A percentile compares a stretch with the other conserved stretches of the same genome.
phyloP scores from a whole-genome alignment of 2,888 invertebrate species.

The Cephus runcator region DNA sequence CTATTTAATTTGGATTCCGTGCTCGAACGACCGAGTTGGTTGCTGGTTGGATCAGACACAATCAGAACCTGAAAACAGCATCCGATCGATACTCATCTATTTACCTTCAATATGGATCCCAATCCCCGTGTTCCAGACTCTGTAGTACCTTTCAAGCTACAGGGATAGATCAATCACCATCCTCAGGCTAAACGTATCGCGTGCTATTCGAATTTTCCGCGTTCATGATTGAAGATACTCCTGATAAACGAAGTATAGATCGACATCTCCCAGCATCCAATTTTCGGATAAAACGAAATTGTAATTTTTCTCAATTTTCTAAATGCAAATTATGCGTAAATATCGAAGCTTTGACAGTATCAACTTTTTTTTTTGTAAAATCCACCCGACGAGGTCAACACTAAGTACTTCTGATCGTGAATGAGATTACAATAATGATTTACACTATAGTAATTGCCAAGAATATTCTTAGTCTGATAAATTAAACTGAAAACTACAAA shows the following conservation, averaged over 20 bases:
- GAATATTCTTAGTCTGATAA: background rate
- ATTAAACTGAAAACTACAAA: background rate
- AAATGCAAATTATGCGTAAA: background rate
- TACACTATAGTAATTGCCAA: background rate
- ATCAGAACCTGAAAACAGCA: background rate
- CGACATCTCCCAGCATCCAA: background rate
- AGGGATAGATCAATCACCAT: background rate
- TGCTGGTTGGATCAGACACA: background rate
- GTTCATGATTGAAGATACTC: background rate
- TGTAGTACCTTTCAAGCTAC: background rate
- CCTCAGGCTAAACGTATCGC: background rate
- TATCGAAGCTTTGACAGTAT: background rate
- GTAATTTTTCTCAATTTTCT: too few species aligned
- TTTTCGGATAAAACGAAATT: background rate
- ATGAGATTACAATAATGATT: background rate
- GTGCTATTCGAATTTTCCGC: background rate
- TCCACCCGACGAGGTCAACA: background rate
- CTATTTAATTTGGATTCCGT: background rate
- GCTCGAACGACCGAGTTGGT: background rate
- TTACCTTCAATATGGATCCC: background rate
- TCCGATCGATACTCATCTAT: background rate
- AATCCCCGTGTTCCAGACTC: background rate
- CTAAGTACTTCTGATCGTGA: background rate
- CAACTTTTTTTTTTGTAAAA: background rate
- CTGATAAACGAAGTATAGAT: background rate